Evolutionary conservation across 2,797 vertebrate genomes (phyloP), one percentile per base, ranked within the genome.

Genomic region (Lateolabrax maculatus): DNA sequence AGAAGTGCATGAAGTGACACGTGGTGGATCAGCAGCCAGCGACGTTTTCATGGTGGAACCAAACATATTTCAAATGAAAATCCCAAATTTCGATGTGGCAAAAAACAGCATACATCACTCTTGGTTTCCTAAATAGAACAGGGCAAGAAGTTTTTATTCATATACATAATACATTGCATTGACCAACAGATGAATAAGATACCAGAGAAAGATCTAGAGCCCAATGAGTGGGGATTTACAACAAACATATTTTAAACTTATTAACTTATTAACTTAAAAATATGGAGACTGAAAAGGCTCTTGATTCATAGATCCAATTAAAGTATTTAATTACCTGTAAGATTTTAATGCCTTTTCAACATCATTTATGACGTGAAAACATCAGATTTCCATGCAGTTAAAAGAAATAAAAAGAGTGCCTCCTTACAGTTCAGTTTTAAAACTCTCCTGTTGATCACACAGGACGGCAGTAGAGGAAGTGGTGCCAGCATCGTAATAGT

Each of bases 1-100:
- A 63, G 19, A 29, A 67, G 43, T 3, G 23, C 23, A 29, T 21
- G 21, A 46, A 52, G 53, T 11, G 4, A 68, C 43, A 53, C 31
- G 51, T 7, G 44, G 41, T 12, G 46, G 79, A 57, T 71, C 70
- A 46, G 58, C 5, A 44, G 71, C n/a, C 52, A 41, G 37, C 27
- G 1, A 9, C 15, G 9, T 52, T 60, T 39, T 16, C 11, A 41
- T 19, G 2, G 11, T 41, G 46, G 27, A 72, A 57, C 43, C 65
- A 49, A 41, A 63, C 18, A 2, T 1, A 12, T 69, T 69, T 74
- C 23, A 29, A 41, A 51, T 34, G n/a, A 46, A 37, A 46, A 56
- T 15, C 19, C 15, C n/a, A 53, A 27, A 19, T 25, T 29, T 18
- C 4, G 0, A 34, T 3, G 8, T 21, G 23, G n/a, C 2, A 23